Evolutionary conservation across 2,888 invertebrate species (phyloP).

Genomic region (Phymatocera aterrima): DNA sequence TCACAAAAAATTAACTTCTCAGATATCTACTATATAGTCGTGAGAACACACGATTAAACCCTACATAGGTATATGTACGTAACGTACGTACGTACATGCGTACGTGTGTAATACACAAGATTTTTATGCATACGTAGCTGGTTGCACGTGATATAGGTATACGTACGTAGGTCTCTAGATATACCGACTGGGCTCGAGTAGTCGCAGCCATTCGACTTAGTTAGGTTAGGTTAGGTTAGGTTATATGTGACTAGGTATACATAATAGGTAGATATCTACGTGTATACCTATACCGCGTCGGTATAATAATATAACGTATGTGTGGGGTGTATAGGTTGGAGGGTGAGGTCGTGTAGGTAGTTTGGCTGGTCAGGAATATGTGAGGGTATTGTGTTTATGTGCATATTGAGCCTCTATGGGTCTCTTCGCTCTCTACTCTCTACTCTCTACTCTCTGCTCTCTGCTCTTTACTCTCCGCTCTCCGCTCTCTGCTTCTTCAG

Average conservation of each 20-base stretch:
- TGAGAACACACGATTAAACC: too few relatives aligned
- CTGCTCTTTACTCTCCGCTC: too few relatives aligned
- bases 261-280: slow-evolving; percentile 18
- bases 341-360: slow-evolving; percentile 20
- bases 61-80: too few relatives aligned
- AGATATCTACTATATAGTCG: too few relatives aligned
- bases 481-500: slow-evolving; percentile 31
- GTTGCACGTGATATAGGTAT: slow-evolving; percentile 1
- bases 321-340: slow-evolving; percentile 2
- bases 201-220: slow-evolving; percentile 15
- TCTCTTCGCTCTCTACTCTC: background rate
- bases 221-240: slow-evolving; percentile 19
- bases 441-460: too few relatives aligned
- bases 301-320: slow-evolving; percentile 10
- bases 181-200: slow-evolving; percentile 10
- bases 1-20: too few relatives aligned
- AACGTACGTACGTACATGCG: too few relatives aligned
- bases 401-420: slow-evolving; percentile 68
- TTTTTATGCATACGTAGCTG: background rate
- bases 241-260: slow-evolving; percentile 15
- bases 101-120: too few relatives aligned
- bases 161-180: slow-evolving; percentile 11
- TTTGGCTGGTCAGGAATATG: slow-evolving; percentile 53
- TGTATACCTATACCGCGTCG: background rate
- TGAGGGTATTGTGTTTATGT: slow-evolving; percentile 73